Conservation (phyloP, 1,140 invertebrate genomes). For the Callitettix versicolor region DNA sequence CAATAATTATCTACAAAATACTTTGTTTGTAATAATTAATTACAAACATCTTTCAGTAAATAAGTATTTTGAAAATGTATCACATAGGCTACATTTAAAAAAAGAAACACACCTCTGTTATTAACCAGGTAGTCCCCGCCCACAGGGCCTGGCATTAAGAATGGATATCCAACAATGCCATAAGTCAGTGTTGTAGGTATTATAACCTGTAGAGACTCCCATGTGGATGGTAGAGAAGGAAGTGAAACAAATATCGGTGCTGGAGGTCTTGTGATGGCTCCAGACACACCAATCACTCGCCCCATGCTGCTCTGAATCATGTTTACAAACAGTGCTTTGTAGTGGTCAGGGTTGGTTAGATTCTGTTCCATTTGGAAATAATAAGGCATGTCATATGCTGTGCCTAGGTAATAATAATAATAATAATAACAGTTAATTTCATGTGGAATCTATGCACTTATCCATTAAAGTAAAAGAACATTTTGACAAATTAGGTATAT, state of each 20-base stretch:
- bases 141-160: slow-evolving; percentile 84
- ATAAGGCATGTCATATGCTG: slow-evolving; percentile 74
- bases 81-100: no score
- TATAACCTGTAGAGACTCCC: slow-evolving; percentile 70
- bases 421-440: not conserved
- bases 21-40: no score
- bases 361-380: slow-evolving; percentile 61
- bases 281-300: slow-evolving; percentile 68
- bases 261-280: slow-evolving; percentile 67
- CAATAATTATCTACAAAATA: no score
- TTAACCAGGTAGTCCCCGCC: slow-evolving; percentile 55
- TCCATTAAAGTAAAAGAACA: no score
- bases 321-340: slow-evolving; percentile 60
- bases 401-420: slow-evolving; percentile 37
- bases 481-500: not conserved
- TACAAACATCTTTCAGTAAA: no score
- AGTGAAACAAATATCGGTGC: slow-evolving; percentile 78
- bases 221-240: slow-evolving; percentile 75
- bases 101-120: not conserved
- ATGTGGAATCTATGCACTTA: not conserved
- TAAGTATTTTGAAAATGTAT: no score
- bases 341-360: slow-evolving; percentile 67
- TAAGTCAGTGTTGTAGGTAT: slow-evolving; percentile 80
- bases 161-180: slow-evolving; percentile 79
- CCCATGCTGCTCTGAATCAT: slow-evolving; percentile 34